Percentiles rank a stretch among this genome's conserved stretches.
phyloP scores from a whole-genome alignment of 2,797 vertebrate genomes.

The Scolopax bukidnonensis region DNA sequence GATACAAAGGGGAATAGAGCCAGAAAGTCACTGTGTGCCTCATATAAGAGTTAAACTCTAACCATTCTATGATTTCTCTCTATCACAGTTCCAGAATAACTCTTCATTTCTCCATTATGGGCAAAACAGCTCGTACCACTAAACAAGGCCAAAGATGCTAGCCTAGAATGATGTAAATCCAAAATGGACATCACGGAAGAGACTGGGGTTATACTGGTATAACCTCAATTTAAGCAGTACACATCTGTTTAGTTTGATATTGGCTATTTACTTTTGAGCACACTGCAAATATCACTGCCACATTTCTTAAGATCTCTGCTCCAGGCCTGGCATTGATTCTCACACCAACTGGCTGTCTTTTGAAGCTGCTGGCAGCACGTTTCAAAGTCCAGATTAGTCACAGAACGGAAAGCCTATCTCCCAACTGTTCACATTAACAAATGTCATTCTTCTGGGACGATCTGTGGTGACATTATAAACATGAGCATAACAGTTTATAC shows the following conservation, averaged over 20 bases:
- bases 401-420: not conserved
- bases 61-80: fast-evolving
- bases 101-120: not conserved
- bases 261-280: conserved; percentile 11
- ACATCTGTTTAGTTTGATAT: not conserved
- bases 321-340: not conserved
- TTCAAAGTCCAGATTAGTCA: conserved; percentile 45
- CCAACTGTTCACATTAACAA: not conserved
- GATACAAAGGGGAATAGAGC: not conserved
- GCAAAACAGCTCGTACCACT: not conserved
- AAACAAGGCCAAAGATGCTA: not conserved
- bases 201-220: not conserved
- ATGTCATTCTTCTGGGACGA: not conserved
- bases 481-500: not conserved
- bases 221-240: not conserved
- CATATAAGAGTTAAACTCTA: not conserved
- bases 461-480: not conserved
- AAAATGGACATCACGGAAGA: not conserved
- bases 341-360: not conserved
- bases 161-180: not conserved
- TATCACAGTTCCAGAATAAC: not conserved
- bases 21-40: not conserved
- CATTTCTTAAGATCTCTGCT: not conserved
- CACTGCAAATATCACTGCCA: not conserved
- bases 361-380: not conserved